Percentiles rank a stretch among this genome's conserved stretches.
Conservation (phyloP, 2,888 invertebrate genomes). For the Eumacrocentrus americanus region DNA sequence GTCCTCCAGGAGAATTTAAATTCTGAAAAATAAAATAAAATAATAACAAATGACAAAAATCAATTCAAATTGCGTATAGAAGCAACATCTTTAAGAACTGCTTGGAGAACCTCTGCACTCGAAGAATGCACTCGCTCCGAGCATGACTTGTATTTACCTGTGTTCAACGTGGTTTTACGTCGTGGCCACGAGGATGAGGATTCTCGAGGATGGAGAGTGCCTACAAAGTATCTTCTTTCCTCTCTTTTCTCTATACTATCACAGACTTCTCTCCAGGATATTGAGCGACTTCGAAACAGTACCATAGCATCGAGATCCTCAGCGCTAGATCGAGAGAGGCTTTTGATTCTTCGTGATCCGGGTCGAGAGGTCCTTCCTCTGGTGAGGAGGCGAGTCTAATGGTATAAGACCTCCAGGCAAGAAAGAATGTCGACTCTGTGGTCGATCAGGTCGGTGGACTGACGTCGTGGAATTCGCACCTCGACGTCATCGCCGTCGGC, state of each 20-base stretch:
- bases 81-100: too few species aligned
- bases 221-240: neutral
- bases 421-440: conserved; percentile 19
- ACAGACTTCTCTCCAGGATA: neutral
- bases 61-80: too few species aligned
- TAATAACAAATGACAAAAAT: too few species aligned
- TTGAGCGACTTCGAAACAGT: neutral
- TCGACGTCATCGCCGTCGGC: conserved; percentile 15
- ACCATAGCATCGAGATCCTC: neutral
- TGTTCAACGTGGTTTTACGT: conserved; percentile 4
- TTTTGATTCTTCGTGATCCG: conserved; percentile 4
- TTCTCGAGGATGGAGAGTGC: neutral
- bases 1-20: too few species aligned
- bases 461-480: conserved; percentile 21
- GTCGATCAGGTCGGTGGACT: neutral
- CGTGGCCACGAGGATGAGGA: neutral
- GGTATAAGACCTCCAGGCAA: conserved; percentile 9
- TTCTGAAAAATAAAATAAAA: too few species aligned
- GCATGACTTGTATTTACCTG: conserved; percentile 53
- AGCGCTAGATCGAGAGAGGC: neutral
- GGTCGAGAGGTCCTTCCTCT: conserved; percentile 4
- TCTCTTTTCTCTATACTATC: neutral
- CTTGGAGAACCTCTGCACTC: conserved; percentile 47
- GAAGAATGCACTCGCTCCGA: conserved; percentile 50
- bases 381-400: conserved; percentile 12